Evolutionary conservation across 1,140 invertebrate species (phyloP), one percentile per base, ranked within the genome.

Genomic region (Trypoxylus dichotomus): DNA sequence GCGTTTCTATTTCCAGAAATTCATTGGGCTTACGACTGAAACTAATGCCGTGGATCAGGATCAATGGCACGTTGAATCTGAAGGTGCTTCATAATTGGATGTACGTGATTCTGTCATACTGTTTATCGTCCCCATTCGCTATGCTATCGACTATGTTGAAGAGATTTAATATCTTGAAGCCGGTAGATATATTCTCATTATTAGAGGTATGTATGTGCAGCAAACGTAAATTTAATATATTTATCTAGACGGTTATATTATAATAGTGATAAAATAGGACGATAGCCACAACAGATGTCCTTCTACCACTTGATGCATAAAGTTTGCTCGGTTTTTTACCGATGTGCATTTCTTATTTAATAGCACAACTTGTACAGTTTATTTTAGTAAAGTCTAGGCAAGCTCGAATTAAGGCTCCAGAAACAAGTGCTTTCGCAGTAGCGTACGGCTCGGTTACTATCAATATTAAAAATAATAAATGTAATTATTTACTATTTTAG

Each of bases 11-110:
- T 60, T 68, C 2, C 27, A 76, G 75, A 24, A 60, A 60, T 42
- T 37, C 58, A 11, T 43, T 32, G 8, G 74, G 73, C 8, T 84
- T 88, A 27, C 85, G 84, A 78, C 86, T 89, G 0, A 83, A 86
- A 21, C 85, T 89, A 75, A 86, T 77, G 79, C 93, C 93, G 0
- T 95, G 94, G 94, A 91, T 93, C 75, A 89, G 91, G 78, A 88
- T 95, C 5, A 92, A 95, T 84, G 94, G 94, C 0, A 87, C 89
- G 0, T 82, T 95, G 0, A 95, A 95, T 85, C 87, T 90, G 27
- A 85, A 90, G 54, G 89, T 93, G 1, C 85, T 95, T 19, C 91
- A 93, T 82, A 89, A 91, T 41, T 91, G 93, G 89, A 78, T 95
- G 37, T 90, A 91, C 29, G 88, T 90, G 11, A 82, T 95, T 63